Percentiles rank a stretch among this genome's conserved stretches.
phyloP scores from a whole-genome alignment of 2,113 vertebrate genomes.

The Tyto alba region DNA sequence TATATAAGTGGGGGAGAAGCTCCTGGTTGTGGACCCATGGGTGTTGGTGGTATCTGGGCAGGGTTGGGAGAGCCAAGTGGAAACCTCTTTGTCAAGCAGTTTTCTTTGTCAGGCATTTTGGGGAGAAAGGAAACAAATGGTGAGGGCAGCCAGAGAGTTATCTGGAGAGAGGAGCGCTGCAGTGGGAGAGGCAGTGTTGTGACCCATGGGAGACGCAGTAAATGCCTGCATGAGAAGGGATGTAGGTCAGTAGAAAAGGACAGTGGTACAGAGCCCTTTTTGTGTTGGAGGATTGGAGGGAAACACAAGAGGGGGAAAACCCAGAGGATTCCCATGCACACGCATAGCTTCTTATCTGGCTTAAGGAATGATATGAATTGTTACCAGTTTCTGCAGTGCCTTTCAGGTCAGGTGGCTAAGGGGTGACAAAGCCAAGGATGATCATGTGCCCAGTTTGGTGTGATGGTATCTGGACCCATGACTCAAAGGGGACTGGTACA shows the following conservation, averaged over 20 bases:
- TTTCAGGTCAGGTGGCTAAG: background rate
- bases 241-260: rapidly evolving
- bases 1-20: background rate
- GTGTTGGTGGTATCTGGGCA: background rate
- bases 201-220: background rate
- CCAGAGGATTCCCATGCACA: background rate
- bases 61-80: background rate
- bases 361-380: background rate
- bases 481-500: background rate
- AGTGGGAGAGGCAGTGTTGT: background rate
- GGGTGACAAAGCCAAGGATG: background rate
- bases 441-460: background rate
- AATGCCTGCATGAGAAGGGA: background rate
- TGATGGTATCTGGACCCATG: background rate
- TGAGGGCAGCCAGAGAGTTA: background rate
- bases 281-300: background rate
- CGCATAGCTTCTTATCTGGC: background rate
- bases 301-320: background rate
- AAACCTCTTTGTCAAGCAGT: background rate
- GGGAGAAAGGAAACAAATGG: background rate
- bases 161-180: background rate
- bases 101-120: background rate
- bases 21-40: background rate
- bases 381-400: background rate
- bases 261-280: background rate